These are phyloP conservation scores for Lepidochitona cinerea DNA, from an alignment of 2,888 invertebrate genomes.

Conservation along the genomic window DNA sequence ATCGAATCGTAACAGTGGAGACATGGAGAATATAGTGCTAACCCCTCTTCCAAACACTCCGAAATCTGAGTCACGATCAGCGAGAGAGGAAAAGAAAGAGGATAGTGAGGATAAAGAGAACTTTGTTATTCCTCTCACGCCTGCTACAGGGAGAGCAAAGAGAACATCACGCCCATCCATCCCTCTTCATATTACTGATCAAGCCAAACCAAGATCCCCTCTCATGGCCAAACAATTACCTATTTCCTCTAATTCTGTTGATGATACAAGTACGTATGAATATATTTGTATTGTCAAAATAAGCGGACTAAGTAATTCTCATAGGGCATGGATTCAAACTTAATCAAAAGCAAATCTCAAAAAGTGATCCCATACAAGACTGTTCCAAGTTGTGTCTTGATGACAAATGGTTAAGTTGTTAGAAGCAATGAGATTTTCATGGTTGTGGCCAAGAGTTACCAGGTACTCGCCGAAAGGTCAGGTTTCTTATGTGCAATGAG, in stretches of 20 bases:
- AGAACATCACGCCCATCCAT: slow-evolving; percentile 12
- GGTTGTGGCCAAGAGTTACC: no score
- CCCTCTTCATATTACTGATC: slow-evolving; percentile 11
- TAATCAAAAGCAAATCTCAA: no score
- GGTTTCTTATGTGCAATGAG: no score
- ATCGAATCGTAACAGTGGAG: background rate
- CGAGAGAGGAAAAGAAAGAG: slow-evolving; percentile 3
- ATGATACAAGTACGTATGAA: slow-evolving; percentile 57
- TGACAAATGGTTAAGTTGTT: no score
- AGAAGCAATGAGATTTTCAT: no score
- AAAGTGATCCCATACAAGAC: no score
- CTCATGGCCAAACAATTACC: slow-evolving; percentile 50
- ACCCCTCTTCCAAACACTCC: slow-evolving; percentile 23
- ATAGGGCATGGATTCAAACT: no score
- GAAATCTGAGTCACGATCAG: slow-evolving; percentile 33
- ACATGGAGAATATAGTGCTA: background rate
- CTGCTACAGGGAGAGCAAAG: slow-evolving; percentile 28
- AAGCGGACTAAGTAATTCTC: no score
- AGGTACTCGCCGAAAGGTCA: no score
- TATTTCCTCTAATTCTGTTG: slow-evolving; percentile 36
- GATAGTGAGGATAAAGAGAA: slow-evolving; percentile 40
- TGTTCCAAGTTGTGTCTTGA: no score
- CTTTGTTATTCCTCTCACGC: slow-evolving; percentile 68
- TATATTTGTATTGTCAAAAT: no score
- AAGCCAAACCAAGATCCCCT: slow-evolving; percentile 49